phyloP scores from a whole-genome alignment of 2,888 invertebrate genomes.

The Ectobius pallidus region DNA sequence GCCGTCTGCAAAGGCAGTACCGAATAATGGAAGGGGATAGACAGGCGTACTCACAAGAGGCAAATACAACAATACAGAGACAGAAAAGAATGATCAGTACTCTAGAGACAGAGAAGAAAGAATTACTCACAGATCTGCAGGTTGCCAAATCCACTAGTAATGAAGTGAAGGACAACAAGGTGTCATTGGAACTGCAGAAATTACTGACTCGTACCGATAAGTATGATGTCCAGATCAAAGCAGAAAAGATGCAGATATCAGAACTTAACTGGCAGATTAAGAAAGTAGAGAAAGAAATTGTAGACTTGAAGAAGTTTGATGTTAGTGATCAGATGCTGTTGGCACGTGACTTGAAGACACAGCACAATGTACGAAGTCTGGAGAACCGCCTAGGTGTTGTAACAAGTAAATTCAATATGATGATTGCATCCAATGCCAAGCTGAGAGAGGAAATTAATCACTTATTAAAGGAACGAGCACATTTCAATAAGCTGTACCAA shows the following conservation, averaged over 20 bases:
- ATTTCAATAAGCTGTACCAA: conserved; percentile 83
- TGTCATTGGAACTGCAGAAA: conserved; percentile 60
- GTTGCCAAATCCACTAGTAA: conserved; percentile 61
- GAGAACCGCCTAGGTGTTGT: conserved; percentile 76
- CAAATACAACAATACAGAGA: conserved; percentile 62
- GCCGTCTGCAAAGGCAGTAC: conserved; percentile 76
- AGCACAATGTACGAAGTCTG: conserved; percentile 64
- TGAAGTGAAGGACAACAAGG: conserved; percentile 62
- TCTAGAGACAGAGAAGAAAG: conserved; percentile 66
- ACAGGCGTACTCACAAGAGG: conserved; percentile 71
- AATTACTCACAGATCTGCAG: conserved; percentile 66
- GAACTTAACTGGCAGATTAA: conserved; percentile 45
- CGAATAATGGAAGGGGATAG: conserved; percentile 84
- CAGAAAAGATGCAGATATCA: conserved; percentile 51
- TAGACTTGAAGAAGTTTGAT: conserved; percentile 53
- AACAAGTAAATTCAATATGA: conserved; percentile 76
- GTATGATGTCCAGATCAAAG: conserved; percentile 51
- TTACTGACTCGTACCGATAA: conserved; percentile 63
- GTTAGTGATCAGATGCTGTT: conserved; percentile 57
- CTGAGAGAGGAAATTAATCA: conserved; percentile 81
- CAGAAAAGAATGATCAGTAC: conserved; percentile 64
- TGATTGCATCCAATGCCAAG: conserved; percentile 73
- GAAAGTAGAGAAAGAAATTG: conserved; percentile 55
- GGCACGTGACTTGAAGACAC: conserved; percentile 59
- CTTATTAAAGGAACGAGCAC: conserved; percentile 78